Evolutionary conservation across 2,888 invertebrate genomes (phyloP).

Genomic region (Andrena bicolor): DNA sequence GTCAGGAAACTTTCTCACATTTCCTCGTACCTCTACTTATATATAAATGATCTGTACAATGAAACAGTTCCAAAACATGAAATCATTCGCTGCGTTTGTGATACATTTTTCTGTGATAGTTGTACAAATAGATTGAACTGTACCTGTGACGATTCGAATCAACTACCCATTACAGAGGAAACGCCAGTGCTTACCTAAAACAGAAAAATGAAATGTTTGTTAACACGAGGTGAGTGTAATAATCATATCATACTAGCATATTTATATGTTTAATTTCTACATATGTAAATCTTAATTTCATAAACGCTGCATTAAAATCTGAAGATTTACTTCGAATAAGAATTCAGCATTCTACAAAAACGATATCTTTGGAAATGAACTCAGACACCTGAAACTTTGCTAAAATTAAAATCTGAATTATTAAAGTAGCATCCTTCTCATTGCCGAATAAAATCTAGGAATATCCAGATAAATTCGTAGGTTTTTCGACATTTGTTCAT

Average conservation of each 20-base stretch:
- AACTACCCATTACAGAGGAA: slow-evolving; percentile 36
- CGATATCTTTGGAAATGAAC: too few species aligned
- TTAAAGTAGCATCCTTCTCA: not conserved
- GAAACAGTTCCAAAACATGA: not conserved
- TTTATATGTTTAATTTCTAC: too few species aligned
- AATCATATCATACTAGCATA: not conserved
- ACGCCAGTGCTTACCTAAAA: slow-evolving; percentile 77
- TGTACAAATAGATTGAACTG: slow-evolving; percentile 19
- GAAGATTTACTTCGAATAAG: too few species aligned
- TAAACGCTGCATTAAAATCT: too few species aligned
- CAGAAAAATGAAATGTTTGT: slow-evolving; percentile 62
- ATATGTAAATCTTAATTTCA: too few species aligned
- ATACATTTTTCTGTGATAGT: not conserved
- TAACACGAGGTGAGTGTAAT: not conserved
- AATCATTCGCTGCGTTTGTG: not conserved
- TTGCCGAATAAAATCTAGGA: not conserved
- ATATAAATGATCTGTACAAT: too few species aligned
- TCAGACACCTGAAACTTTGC: too few species aligned
- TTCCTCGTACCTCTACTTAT: too few species aligned
- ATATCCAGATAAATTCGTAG: too few species aligned
- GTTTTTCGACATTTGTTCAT: not conserved
- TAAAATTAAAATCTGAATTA: not conserved
- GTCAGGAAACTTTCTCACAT: too few species aligned
- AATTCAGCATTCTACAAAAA: too few species aligned
- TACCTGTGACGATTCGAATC: slow-evolving; percentile 43